Evolutionary conservation across 2,113 vertebrate genomes (phyloP).

Genomic region (Eupsittula cactorum): DNA sequence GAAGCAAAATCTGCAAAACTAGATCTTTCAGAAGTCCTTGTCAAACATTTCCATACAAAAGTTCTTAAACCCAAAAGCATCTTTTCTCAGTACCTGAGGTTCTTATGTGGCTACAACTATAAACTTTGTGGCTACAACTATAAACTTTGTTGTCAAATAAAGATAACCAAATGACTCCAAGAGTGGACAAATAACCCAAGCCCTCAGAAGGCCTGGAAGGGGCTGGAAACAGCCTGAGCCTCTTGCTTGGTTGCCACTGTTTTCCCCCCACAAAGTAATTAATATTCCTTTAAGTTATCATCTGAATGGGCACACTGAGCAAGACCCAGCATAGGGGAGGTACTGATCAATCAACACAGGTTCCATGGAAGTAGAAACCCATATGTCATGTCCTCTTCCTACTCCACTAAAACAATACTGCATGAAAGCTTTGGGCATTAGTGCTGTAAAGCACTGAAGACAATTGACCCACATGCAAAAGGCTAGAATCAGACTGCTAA

Average conservation of each 20-base stretch:
- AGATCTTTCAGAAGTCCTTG: neutral
- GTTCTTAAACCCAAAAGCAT: neutral
- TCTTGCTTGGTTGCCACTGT: neutral
- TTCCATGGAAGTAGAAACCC: neutral
- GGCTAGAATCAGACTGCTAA: neutral
- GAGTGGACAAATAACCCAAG: neutral
- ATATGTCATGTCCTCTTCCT: neutral
- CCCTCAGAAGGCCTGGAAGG: neutral
- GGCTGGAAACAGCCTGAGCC: neutral
- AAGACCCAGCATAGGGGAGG: neutral
- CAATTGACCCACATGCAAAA: neutral
- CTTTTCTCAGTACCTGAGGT: neutral
- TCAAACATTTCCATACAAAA: neutral
- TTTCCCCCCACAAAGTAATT: neutral
- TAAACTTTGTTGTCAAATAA: neutral
- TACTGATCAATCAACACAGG: neutral
- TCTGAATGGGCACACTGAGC: neutral
- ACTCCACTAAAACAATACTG: neutral
- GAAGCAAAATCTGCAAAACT: neutral
- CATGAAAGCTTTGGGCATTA: neutral
- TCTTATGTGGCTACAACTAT: neutral
- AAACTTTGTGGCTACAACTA: neutral
- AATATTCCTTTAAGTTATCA: neutral
- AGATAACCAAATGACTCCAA: neutral
- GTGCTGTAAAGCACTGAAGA: neutral